Evolutionary conservation across 2,888 invertebrate species (phyloP).

Genomic region (Tyria jacobaeae): DNA sequence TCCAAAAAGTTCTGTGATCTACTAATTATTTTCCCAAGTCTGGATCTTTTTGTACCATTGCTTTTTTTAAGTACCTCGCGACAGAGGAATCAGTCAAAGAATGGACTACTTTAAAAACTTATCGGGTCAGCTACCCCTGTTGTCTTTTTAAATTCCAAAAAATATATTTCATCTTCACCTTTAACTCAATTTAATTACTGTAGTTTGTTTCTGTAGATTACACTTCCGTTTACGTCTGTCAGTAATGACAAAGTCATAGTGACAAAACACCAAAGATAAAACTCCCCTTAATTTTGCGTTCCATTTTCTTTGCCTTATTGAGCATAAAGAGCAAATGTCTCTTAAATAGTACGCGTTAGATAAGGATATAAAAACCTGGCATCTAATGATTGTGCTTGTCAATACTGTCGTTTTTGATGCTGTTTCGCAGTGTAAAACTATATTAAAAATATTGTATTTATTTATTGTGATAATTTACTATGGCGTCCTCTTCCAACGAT

Average conservation of each 20-base stretch:
- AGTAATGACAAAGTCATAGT: constrained; percentile 1
- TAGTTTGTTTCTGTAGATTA: too few species aligned
- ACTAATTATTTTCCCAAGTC: too few species aligned
- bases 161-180: too few species aligned
- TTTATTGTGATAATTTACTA: constrained; percentile 43
- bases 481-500: constrained; percentile 80
- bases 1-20: too few species aligned
- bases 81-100: too few species aligned
- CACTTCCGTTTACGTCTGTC: background rate
- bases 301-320: background rate
- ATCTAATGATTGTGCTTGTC: background rate
- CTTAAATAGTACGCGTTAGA: background rate
- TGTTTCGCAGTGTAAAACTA: constrained; percentile 32
- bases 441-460: constrained; percentile 35
- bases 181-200: too few species aligned
- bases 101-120: too few species aligned
- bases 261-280: constrained; percentile 18
- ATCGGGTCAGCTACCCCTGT: too few species aligned
- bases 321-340: constrained; percentile 11
- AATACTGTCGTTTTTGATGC: constrained; percentile 32
- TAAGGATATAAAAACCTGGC: constrained; percentile 13
- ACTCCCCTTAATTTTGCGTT: constrained; percentile 30
- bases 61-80: too few species aligned
- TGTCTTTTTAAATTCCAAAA: too few species aligned
- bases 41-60: too few species aligned